A percentile compares a stretch with the other conserved stretches of the same genome.
Evolutionary conservation across 1,140 invertebrate genomes (phyloP).

Genomic region (Macrobrachium nipponense): DNA sequence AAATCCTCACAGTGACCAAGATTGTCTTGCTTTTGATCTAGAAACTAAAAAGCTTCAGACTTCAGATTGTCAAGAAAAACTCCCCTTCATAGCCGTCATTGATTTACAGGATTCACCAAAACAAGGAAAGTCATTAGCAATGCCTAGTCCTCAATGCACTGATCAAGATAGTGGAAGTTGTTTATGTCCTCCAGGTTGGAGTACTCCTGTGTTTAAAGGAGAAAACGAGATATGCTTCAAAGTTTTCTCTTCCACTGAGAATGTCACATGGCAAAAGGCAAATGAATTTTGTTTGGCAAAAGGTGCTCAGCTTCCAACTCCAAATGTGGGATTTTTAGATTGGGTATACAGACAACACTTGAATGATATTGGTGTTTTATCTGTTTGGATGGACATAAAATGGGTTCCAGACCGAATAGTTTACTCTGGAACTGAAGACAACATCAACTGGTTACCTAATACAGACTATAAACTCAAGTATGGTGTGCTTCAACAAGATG

Average conservation of each 20-base stretch:
- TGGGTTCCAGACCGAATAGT: constrained; percentile 15
- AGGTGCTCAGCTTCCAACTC: constrained; percentile 36
- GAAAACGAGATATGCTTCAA: constrained; percentile 44
- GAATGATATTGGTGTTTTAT: background rate
- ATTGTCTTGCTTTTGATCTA: constrained; percentile 44
- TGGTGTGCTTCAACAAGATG: constrained; percentile 18
- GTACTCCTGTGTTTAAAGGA: background rate
- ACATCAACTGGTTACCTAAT: constrained; percentile 36
- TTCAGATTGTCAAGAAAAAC: constrained; percentile 17
- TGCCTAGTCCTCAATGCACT: no score
- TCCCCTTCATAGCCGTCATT: constrained; percentile 43
- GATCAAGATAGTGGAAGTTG: background rate
- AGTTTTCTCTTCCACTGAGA: background rate
- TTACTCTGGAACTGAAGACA: constrained; percentile 36
- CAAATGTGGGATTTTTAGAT: constrained; percentile 53
- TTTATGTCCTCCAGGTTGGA: constrained; percentile 13
- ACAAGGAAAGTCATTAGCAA: background rate
- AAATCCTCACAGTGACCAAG: constrained; percentile 34
- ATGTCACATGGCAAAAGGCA: constrained; percentile 40
- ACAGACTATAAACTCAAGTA: constrained; percentile 30
- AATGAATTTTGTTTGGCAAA: constrained; percentile 21
- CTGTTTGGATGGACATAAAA: constrained; percentile 46
- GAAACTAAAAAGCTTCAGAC: constrained; percentile 19
- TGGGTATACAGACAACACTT: constrained; percentile 49
- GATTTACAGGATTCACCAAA: background rate